Base-by-base conservation (phyloP, 2,888 invertebrate genomes). In the Mythimna impura region DNA sequence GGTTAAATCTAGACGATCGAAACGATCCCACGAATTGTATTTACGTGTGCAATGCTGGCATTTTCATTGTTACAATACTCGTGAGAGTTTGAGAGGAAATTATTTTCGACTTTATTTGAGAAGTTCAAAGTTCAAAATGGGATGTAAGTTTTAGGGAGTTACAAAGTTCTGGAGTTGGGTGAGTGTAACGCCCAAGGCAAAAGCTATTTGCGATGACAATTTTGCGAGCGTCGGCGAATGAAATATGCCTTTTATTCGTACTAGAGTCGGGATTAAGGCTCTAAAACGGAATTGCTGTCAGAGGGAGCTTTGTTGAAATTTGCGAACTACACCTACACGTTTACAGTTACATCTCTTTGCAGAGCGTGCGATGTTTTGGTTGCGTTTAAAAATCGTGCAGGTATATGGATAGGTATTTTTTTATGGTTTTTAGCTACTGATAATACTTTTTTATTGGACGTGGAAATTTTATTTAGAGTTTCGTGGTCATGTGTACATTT, bases 141-240 rank as follows among this genome's bases (percentile, higher is more conserved):
- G 4, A 55, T 87, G 82, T n/a, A 36, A 30, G 40, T 66, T 72
- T 86, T 74, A 69, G 63, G 50, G 66, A 87, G 88, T 84, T 87
- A 77, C 40, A 71, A 73, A 66, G 79, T 86, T 82, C 66, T 85
- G 75, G 84, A 73, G 67, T 89, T 92, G 80, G 66, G 87, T 80
- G 87, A 89, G 90, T 91, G 86, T 74, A 86, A 82, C 78, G 95
- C 96, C 93, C 79, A 80, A 83, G 95, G 96, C 95, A 84, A 95
- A 95, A 96, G 95, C 96, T 96, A 96, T 96, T 96, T 96, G 95
- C 94, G 95, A 95, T 96, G 96, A 96, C 96, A 96, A 96, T 96
- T 96, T 96, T 92, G 94, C 93, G 93, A 95, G 94, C 94, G 93
- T 92, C 93, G 94, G 93, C 90, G 94, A 94, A 94, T 95, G 95